A percentile compares a stretch with the other conserved stretches of the same genome.
phyloP scores from a whole-genome alignment of 1,140 invertebrate species.

The Chrysomallon squamiferum region DNA sequence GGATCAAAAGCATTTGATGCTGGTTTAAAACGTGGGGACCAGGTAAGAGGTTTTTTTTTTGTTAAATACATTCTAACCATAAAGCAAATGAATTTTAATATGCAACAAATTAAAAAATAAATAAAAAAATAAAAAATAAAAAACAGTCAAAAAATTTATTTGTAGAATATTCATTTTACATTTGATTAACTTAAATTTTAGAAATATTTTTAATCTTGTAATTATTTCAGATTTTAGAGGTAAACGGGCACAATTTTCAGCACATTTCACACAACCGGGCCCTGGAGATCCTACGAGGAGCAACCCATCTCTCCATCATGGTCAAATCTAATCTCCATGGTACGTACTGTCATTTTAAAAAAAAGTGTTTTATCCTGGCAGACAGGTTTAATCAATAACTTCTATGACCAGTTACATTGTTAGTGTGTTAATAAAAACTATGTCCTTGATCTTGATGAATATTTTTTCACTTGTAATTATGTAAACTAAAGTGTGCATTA shows the following conservation, averaged over 20 bases:
- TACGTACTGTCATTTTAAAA: conserved; percentile 44
- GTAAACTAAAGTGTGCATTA: no score
- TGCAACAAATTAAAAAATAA: no score
- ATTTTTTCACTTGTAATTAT: no score
- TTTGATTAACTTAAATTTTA: no score
- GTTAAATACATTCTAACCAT: no score
- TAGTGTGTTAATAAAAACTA: neutral
- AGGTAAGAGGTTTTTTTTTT: no score
- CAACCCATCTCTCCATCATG: conserved; percentile 94
- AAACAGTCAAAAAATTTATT: no score
- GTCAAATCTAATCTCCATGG: conserved; percentile 95
- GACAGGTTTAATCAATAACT: neutral
- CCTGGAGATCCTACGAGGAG: conserved; percentile 88
- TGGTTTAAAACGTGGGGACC: conserved; percentile 96
- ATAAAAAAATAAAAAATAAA: no score
- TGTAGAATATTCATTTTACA: no score
- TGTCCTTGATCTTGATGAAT: neutral
- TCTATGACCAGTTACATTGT: neutral
- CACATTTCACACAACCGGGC: conserved; percentile 89
- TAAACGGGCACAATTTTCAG: conserved; percentile 95
- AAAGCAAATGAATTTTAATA: no score
- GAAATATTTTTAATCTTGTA: no score
- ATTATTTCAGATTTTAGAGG: conserved; percentile 76
- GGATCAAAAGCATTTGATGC: conserved; percentile 93
- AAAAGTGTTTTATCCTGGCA: conserved; percentile 5